A percentile compares a stretch with the other conserved stretches of the same genome.
Evolutionary conservation across 2,797 vertebrate species (phyloP).

Genomic region (Enteromius trimaculatus): DNA sequence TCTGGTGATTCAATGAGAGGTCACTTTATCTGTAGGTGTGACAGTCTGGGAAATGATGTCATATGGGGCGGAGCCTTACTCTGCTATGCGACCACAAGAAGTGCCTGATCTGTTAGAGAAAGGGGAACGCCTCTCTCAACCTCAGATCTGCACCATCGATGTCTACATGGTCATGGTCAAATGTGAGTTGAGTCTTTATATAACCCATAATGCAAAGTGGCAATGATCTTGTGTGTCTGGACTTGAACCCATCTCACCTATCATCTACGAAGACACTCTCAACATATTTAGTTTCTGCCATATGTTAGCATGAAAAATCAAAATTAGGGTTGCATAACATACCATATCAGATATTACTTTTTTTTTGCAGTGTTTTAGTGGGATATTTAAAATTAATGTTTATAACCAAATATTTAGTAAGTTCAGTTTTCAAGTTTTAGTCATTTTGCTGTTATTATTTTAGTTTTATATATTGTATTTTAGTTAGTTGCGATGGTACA

Average conservation of each 20-base stretch:
- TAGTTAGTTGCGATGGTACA: neutral
- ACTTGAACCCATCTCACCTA: neutral
- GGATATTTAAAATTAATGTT: neutral
- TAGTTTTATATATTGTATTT: neutral
- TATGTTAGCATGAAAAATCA: neutral
- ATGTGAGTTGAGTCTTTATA: conserved; percentile 86
- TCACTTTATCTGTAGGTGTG: conserved; percentile 79
- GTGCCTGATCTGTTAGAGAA: conserved; percentile 93
- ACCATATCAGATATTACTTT: neutral
- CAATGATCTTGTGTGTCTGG: neutral
- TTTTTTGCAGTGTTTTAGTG: neutral
- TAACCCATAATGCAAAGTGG: neutral
- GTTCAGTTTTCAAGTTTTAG: neutral
- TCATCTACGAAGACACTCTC: neutral
- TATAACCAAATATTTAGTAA: too few species aligned
- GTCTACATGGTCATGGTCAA: conserved; percentile 99
- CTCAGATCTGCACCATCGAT: conserved; percentile 96
- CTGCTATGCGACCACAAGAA: conserved; percentile 83
- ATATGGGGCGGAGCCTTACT: conserved; percentile 91
- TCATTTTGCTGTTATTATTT: neutral
- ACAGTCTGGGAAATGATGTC: conserved; percentile 98
- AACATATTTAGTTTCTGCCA: neutral
- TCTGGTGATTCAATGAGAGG: neutral
- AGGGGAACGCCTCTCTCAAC: conserved; percentile 91
- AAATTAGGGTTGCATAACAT: neutral